phyloP scores from a whole-genome alignment of 2,888 invertebrate species.

The Leptogaster cylindrica region DNA sequence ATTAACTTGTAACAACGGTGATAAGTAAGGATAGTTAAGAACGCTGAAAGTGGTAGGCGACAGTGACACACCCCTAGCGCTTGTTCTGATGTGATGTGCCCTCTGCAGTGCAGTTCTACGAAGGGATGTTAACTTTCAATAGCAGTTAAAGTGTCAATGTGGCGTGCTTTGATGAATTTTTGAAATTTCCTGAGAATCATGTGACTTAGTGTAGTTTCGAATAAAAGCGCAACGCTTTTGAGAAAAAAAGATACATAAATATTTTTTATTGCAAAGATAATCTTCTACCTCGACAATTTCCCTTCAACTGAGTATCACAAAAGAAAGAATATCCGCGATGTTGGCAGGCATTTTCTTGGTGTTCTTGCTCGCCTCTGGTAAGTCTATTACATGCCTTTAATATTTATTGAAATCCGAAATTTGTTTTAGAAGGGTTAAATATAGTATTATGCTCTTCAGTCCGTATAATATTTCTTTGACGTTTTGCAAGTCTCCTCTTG shows the following conservation, averaged over 20 bases:
- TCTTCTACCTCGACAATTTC: not conserved
- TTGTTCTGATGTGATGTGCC: conserved; percentile 29
- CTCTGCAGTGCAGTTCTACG: conserved; percentile 3
- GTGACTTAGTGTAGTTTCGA: conserved; percentile 13
- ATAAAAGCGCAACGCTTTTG: conserved; percentile 20
- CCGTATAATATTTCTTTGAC: not conserved
- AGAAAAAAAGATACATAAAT: not conserved
- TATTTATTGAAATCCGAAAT: conserved; percentile 36
- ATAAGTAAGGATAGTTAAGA: conserved; percentile 16
- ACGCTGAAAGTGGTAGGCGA: conserved; percentile 8
- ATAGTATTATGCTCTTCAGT: conserved; percentile 12
- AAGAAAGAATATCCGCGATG: conserved; percentile 16
- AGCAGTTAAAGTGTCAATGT: conserved; percentile 5
- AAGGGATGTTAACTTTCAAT: conserved; percentile 13
- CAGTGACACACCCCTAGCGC: conserved; percentile 38
- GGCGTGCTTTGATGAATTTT: conserved; percentile 15
- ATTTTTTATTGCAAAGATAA: not conserved
- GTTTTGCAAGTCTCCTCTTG: conserved; percentile 12
- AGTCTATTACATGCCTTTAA: conserved; percentile 15
- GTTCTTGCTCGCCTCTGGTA: conserved; percentile 17
- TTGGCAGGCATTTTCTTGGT: conserved; percentile 3
- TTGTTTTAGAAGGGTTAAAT: conserved; percentile 35
- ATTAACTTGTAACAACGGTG: not conserved
- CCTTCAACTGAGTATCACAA: not conserved
- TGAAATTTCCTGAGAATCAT: conserved; percentile 14